Conservation (phyloP, 2,113 vertebrate genomes). For the Arizona elegans region DNA sequence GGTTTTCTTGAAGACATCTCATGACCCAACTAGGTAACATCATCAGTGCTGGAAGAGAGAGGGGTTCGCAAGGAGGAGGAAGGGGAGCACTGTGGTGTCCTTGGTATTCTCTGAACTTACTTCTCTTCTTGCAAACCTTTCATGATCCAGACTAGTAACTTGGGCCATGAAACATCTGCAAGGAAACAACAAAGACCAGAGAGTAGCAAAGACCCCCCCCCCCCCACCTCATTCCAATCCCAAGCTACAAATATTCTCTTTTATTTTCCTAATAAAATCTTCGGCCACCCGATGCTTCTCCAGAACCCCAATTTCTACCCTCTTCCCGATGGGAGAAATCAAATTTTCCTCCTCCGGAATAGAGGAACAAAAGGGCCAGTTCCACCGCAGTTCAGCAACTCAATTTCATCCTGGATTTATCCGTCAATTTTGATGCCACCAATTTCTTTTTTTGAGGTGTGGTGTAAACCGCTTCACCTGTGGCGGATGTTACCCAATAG, state of each 20-base stretch:
- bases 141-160: not conserved
- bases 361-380: not conserved
- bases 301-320: not conserved
- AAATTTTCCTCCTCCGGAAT: no score
- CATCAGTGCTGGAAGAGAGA: no score
- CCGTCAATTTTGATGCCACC: not conserved
- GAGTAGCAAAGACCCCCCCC: no score
- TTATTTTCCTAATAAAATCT: not conserved
- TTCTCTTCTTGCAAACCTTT: not conserved
- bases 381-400: not conserved
- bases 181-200: not conserved
- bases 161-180: not conserved
- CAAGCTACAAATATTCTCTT: not conserved
- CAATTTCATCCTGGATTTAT: not conserved
- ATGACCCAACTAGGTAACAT: no score
- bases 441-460: not conserved
- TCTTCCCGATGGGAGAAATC: not conserved
- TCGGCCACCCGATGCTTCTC: not conserved
- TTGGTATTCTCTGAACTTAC: not conserved
- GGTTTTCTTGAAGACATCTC: no score
- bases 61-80: no score
- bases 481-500: not conserved
- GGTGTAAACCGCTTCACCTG: not conserved
- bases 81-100: no score
- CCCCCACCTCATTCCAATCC: no score